Base-by-base conservation (phyloP, 2,888 invertebrate species). In the Hemithea aestivaria region DNA sequence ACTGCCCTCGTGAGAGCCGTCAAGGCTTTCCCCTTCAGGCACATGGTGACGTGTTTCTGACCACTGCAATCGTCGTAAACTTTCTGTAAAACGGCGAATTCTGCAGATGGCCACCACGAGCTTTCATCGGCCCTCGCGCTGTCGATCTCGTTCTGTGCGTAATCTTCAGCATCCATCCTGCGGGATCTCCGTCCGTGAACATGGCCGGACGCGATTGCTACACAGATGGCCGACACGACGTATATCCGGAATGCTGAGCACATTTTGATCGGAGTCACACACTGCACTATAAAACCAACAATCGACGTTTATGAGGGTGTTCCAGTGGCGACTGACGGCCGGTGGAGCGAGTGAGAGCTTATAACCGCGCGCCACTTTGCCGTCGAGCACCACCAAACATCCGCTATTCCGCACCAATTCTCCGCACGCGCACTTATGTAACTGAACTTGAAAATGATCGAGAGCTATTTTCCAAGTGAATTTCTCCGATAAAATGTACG, bases 41-140 rank as follows among this genome's bases (percentile, higher is more conserved):
- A 91, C 58, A 79, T 81, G 36, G 89, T 81, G 60, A 91, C 83
- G 58, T 90, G 90, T 61, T 88, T 87, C 50, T 88, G 89, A 44
- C 83, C 75, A 75, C 89, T 90, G 69, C 91, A 91, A 59, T 90
- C 90, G 49, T 90, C 90, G 60, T 90, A 91, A 53, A 90, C 88
- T 68, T 89, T 90, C 58, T 89, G 88, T 56, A 90, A 75, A 47
- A 91, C 79, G 42, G 80, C 70, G 57, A 90, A 83, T 58, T 91
- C 91, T 1, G 90, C 88, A n/a, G 88, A 84, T 32, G 88, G 82
- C 87, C 87, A 88, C 88, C 87, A 85, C 23, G 79, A 77, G 51
- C 70, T 76, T 47, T 88, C 88, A 26, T 87, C 87, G 28, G 85
- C 82, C 67, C 88, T 71, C 28, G 83, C 82, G 65, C 81, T 87